Evolutionary conservation across 2,797 vertebrate species (phyloP).

Genomic region (Gymnothorax javanicus): DNA sequence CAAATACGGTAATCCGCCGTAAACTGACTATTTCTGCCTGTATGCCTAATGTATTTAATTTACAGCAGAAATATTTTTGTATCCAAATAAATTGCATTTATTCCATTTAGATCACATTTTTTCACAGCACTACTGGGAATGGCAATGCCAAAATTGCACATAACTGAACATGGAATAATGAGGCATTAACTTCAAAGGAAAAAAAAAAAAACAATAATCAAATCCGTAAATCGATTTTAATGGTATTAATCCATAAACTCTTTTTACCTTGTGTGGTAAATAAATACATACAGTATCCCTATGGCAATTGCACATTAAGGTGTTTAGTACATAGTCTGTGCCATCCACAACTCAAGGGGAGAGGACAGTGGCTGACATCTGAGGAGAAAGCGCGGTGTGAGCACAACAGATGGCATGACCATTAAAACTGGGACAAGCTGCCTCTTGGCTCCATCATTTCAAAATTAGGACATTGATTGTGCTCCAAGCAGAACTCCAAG

Average conservation of each 20-base stretch:
- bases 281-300: slow-evolving; percentile 15
- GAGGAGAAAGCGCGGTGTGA: slow-evolving; percentile 22
- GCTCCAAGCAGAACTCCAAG: slow-evolving; percentile 29
- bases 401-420: slow-evolving; percentile 43
- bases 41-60: neutral
- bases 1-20: neutral
- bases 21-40: neutral
- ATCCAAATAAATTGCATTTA: neutral
- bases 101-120: neutral
- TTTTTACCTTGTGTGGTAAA: neutral
- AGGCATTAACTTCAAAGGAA: neutral
- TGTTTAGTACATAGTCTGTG: slow-evolving; percentile 25
- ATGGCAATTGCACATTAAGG: slow-evolving; percentile 31
- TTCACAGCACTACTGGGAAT: neutral
- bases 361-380: slow-evolving; percentile 25
- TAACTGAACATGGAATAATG: neutral
- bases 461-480: slow-evolving; percentile 39
- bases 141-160: neutral
- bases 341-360: slow-evolving; percentile 27
- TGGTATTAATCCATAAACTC: neutral
- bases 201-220: neutral
- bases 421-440: slow-evolving; percentile 38
- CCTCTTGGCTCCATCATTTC: slow-evolving; percentile 30
- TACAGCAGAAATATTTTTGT: neutral
- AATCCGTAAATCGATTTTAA: neutral